A percentile compares a stretch with the other conserved stretches of the same genome.
Conservation (phyloP, 2,113 vertebrate species). For the Anolis carolinensis region DNA sequence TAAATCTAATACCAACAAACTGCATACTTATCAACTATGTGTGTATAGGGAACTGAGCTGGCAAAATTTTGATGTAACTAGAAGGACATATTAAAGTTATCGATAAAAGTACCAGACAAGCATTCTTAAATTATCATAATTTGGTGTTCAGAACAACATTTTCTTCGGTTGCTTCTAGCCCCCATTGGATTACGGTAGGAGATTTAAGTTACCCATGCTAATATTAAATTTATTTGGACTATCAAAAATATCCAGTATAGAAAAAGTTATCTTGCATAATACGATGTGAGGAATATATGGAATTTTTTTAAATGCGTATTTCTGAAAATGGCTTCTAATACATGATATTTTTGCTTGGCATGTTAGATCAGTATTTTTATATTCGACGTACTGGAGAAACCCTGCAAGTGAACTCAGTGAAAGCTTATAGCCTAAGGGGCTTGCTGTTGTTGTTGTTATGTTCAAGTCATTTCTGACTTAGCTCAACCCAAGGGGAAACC, state of each 20-base stretch:
- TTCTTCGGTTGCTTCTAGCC: not conserved
- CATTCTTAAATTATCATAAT: fast-evolving
- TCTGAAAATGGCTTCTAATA: not conserved
- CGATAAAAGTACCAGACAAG: not conserved
- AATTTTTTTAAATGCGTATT: not conserved
- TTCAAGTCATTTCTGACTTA: no score
- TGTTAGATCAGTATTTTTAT: not conserved
- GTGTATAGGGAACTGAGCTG: fast-evolving
- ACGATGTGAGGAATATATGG: not conserved
- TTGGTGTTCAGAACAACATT: slow-evolving; percentile 10
- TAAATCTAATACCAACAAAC: not conserved
- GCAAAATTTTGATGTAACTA: not conserved
- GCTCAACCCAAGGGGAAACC: no score
- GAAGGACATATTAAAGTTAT: not conserved
- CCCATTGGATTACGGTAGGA: not conserved
- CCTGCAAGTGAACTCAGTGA: not conserved
- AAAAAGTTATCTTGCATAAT: not conserved
- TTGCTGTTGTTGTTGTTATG: no score
- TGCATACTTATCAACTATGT: not conserved
- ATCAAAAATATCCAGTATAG: not conserved
- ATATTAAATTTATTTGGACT: not conserved
- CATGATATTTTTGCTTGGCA: not conserved
- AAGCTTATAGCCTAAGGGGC: not conserved
- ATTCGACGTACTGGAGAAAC: not conserved
- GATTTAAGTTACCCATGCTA: not conserved